These are phyloP conservation scores for Meteorus colon DNA, from an alignment of 2,888 invertebrate species.

Conservation along the genomic window DNA sequence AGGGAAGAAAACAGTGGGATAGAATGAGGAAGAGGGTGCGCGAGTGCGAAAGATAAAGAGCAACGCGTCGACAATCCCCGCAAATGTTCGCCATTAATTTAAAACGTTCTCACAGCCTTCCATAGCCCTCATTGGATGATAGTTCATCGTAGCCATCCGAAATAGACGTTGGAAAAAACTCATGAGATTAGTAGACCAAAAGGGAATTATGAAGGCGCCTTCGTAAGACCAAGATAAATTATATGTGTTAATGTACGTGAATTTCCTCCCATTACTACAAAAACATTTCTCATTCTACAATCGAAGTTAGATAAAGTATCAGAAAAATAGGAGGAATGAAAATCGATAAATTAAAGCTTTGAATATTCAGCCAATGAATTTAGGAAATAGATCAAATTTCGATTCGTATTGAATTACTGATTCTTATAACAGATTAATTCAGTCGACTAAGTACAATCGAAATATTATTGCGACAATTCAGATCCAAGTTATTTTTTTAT, in stretches of 20 bases:
- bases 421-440: neutral
- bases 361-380: neutral
- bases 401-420: neutral
- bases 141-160: neutral
- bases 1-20: slow-evolving; percentile 30
- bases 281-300: neutral
- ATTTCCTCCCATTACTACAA: neutral
- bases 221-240: neutral
- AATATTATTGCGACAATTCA: neutral
- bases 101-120: slow-evolving; percentile 46
- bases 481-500: neutral
- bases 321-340: neutral
- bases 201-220: slow-evolving; percentile 6
- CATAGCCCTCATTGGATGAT: slow-evolving; percentile 9
- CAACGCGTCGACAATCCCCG: slow-evolving; percentile 57
- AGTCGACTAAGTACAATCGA: neutral
- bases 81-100: slow-evolving; percentile 63
- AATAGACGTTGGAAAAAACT: neutral
- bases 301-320: neutral
- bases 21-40: neutral
- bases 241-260: neutral
- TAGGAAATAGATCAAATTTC: neutral
- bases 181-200: neutral
- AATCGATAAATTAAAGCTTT: neutral
- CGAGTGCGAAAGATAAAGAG: slow-evolving; percentile 42